Base-by-base conservation (phyloP, 2,888 invertebrate species). In the Trilocha varians region DNA sequence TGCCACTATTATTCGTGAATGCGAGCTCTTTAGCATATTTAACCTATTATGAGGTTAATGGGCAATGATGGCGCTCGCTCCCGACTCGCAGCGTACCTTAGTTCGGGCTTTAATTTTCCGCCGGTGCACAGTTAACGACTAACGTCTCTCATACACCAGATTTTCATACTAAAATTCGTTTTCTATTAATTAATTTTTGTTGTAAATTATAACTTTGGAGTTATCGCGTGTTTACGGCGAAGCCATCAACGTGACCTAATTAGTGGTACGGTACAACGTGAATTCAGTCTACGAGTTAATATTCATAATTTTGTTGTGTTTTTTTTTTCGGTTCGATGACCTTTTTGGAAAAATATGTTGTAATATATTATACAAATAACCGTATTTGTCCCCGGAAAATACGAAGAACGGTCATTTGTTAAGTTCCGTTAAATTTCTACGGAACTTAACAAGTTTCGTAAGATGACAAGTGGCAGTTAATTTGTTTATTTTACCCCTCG, bases 21-120 rank as follows among this genome's bases (percentile, higher is more conserved):
- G 62, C 55, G 53, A 52, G 59, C 71, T 75, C 62, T 69, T 79
- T 78, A 76, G 73, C 78, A 78, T 82, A 78, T 79, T 82, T 72
- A 73, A 74, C 70, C 69, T 74, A 73, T 78, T 79, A 78, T 66
- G 62, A 70, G 70, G 74, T 75, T 77, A 82, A 82, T 79, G 75
- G 77, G 70, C 71, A 70, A 74, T 75, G 74, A 71, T 63, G 70
- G 59, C 57, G 59, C 53, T 47, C 54, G 65, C 57, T 62, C 59
- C 64, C 53, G 55, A 55, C 53, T 52, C 52, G 55, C 52, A 55
- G 47, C 57, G 55, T 57, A 57, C 53, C 59, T 59, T 59, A 57
- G 57, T 48, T 53, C 55, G 59, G 50, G 48, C 59, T 61, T 70
- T 69, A 72, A 74, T 72, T 73, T 75, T 70, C 70, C 65, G 65